Conservation (phyloP, 2,797 vertebrate species). For the Squalus acanthias region DNA sequence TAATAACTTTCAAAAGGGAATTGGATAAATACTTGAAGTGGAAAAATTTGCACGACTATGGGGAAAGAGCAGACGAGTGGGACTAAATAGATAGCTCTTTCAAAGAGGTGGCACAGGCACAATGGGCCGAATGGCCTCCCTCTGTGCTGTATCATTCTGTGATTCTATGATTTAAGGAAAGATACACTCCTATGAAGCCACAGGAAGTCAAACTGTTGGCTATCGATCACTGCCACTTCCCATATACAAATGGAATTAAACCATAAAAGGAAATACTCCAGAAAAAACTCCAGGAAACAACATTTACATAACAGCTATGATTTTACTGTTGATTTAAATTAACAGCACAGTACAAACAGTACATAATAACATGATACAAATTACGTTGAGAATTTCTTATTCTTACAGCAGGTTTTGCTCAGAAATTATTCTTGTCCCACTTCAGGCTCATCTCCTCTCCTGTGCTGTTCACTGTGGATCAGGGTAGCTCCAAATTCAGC, state of each 20-base stretch:
- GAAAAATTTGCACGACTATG: background rate
- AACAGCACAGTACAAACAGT: background rate
- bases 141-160: background rate
- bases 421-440: background rate
- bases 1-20: background rate
- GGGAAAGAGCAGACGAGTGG: background rate
- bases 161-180: background rate
- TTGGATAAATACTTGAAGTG: background rate
- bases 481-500: background rate
- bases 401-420: background rate
- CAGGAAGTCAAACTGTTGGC: background rate
- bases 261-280: background rate
- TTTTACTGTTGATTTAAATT: background rate
- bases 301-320: background rate
- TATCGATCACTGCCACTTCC: background rate
- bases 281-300: background rate
- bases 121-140: background rate
- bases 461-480: background rate
- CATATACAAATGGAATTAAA: background rate
- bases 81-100: background rate
- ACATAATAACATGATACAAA: background rate
- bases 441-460: background rate
- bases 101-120: background rate
- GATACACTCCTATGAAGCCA: background rate
- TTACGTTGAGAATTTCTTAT: background rate